Percentiles rank a stretch among this genome's conserved stretches.
phyloP scores from a whole-genome alignment of 2,888 invertebrate genomes.

The Trypoxylon attenuatum region DNA sequence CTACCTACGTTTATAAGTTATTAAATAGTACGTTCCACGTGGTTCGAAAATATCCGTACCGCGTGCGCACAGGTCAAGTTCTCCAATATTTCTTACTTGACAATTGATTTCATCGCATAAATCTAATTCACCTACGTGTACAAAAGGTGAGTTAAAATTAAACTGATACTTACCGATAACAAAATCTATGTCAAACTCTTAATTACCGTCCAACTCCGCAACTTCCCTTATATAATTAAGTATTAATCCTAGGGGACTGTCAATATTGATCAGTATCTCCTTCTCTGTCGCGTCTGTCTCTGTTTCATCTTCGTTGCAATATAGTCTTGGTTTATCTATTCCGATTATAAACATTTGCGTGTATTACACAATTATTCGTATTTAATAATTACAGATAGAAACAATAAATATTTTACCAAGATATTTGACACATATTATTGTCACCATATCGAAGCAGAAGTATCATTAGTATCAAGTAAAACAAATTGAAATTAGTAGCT shows the following conservation, averaged over 20 bases:
- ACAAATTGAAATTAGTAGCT: too few relatives aligned
- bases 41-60: conserved; percentile 60
- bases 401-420: conserved; percentile 18
- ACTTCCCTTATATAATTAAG: conserved; percentile 66
- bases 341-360: too few relatives aligned
- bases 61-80: conserved; percentile 45
- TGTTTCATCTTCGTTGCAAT: neutral
- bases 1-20: conserved; percentile 62
- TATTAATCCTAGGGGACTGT: conserved; percentile 71
- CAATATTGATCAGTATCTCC: conserved; percentile 69
- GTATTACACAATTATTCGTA: neutral
- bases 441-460: conserved; percentile 19
- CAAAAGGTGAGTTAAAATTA: neutral
- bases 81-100: conserved; percentile 53
- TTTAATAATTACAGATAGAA: neutral
- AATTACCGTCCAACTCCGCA: conserved; percentile 46
- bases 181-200: conserved; percentile 21
- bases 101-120: conserved; percentile 63
- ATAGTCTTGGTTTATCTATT: too few relatives aligned
- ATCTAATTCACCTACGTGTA: conserved; percentile 62
- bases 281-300: conserved; percentile 45
- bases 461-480: too few relatives aligned
- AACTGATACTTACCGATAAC: neutral
- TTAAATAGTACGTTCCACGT: conserved; percentile 57
- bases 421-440: conserved; percentile 41